Conservation (phyloP, 2,113 vertebrate genomes). For the Capra hircus region DNA sequence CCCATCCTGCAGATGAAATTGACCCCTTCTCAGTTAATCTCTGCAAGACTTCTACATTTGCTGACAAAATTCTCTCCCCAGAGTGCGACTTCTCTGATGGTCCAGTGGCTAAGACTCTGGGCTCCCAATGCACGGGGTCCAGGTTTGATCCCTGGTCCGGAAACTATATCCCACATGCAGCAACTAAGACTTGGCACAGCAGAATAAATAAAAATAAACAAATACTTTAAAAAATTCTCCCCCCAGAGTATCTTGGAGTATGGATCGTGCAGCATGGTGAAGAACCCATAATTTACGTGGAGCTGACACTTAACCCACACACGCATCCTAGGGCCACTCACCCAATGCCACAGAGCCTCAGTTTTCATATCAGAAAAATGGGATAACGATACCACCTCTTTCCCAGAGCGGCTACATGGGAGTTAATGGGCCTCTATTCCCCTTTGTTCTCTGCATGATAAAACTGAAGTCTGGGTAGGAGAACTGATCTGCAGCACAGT, state of each 20-base stretch:
- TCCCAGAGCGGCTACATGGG: fast-evolving
- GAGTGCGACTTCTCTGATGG: not conserved
- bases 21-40: not conserved
- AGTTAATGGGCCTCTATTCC: not conserved
- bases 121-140: not conserved
- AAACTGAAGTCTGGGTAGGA: not conserved
- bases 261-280: fast-evolving
- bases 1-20: not conserved
- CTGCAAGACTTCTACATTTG: not conserved
- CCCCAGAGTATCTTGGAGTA: not conserved
- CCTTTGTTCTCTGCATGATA: not conserved
- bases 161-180: not conserved
- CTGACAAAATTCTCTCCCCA: not conserved
- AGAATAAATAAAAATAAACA: not conserved
- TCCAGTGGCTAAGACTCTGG: not conserved
- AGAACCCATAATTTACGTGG: not conserved
- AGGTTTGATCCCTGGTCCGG: not conserved
- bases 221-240: not conserved
- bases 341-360: fast-evolving
- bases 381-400: fast-evolving
- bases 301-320: not conserved
- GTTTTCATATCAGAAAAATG: not conserved
- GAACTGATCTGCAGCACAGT: fast-evolving
- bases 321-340: fast-evolving
- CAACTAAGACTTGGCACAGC: not conserved